These are phyloP conservation scores for Ciconia stormi DNA, from an alignment of 2,113 vertebrate species.

Conservation along the genomic window DNA sequence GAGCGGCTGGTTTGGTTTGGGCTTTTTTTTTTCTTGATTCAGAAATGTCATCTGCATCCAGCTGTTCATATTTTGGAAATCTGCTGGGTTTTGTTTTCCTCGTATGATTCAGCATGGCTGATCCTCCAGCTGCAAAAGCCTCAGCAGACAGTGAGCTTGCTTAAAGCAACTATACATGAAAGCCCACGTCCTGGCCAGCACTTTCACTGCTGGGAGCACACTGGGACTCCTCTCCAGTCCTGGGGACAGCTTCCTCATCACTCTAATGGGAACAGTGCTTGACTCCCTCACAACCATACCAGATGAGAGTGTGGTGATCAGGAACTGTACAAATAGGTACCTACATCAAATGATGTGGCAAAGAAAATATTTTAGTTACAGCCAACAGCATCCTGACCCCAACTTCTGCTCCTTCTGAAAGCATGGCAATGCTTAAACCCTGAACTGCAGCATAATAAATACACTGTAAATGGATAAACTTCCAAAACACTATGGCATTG, in stretches of 20 bases:
- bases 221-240: neutral
- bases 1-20: neutral
- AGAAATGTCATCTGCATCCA: constrained; percentile 45
- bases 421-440: neutral
- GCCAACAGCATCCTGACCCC: neutral
- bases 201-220: neutral
- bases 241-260: neutral
- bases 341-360: neutral
- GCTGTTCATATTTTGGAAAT: constrained; percentile 52
- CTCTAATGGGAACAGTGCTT: neutral
- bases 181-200: neutral
- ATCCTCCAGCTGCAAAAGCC: constrained; percentile 25
- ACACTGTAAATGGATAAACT: neutral
- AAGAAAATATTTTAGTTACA: neutral
- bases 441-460: neutral
- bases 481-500: neutral
- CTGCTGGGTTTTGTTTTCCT: constrained; percentile 28
- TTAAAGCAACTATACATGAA: neutral
- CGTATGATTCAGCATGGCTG: neutral
- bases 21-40: neutral
- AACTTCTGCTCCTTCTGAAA: neutral
- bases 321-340: neutral
- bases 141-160: neutral
- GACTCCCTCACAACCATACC: neutral
- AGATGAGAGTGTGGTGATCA: neutral